phyloP scores from a whole-genome alignment of 2,797 vertebrate genomes.

The Pangasius mekongensis region DNA sequence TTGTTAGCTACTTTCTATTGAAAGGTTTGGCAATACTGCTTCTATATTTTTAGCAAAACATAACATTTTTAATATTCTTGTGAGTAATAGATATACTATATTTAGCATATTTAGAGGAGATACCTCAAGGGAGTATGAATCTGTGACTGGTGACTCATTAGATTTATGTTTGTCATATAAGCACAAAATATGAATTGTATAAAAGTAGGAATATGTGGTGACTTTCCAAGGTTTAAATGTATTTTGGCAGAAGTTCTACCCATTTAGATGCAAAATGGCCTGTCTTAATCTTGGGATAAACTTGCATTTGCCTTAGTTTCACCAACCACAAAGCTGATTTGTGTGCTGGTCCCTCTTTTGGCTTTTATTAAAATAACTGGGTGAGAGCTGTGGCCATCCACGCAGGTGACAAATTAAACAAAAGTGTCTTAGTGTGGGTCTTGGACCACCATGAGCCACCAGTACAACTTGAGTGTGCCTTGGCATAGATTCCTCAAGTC shows the following conservation, averaged over 20 bases:
- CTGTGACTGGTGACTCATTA: background rate
- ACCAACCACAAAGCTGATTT: background rate
- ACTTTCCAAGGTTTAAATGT: no score
- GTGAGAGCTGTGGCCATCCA: background rate
- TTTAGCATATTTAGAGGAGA: background rate
- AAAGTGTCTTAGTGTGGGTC: background rate
- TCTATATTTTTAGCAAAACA: no score
- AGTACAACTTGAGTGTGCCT: background rate
- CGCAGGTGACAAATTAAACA: background rate
- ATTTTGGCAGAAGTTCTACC: no score
- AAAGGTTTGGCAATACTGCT: no score
- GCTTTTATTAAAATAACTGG: background rate
- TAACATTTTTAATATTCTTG: no score
- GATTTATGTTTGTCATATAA: background rate
- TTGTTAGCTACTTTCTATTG: no score
- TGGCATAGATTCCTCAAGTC: background rate
- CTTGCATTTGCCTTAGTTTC: background rate
- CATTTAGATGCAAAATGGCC: no score
- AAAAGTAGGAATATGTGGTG: no score
- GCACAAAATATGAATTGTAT: no score
- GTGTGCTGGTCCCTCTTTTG: background rate
- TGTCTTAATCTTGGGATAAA: background rate
- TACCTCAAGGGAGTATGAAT: background rate
- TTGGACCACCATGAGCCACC: background rate
- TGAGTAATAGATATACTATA: no score